These are phyloP conservation scores for Zaprionus nigranus DNA, from an alignment of 1,140 invertebrate species.

Conservation along the genomic window DNA sequence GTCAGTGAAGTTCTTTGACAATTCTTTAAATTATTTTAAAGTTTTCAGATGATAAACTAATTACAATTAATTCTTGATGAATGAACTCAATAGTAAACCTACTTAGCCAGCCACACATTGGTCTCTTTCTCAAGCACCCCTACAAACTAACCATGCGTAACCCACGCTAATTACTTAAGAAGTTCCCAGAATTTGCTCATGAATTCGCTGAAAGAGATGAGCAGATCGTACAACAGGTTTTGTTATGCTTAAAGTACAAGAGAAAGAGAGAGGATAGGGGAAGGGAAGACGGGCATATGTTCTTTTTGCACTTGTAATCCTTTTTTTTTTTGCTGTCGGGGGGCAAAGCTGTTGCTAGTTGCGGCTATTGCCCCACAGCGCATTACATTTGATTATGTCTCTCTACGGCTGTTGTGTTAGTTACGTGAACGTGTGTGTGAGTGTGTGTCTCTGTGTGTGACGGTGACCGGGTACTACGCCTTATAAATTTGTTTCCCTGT, in stretches of 20 bases:
- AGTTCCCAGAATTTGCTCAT: constrained; percentile 40
- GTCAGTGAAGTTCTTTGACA: neutral
- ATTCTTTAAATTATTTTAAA: neutral
- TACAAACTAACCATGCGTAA: neutral
- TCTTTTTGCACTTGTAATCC: constrained; percentile 51
- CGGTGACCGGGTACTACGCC: constrained; percentile 57
- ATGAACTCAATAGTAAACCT: too few relatives aligned
- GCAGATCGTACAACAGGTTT: constrained; percentile 32
- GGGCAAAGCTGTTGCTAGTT: constrained; percentile 68
- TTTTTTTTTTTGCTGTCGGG: constrained; percentile 39
- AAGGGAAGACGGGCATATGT: constrained; percentile 16
- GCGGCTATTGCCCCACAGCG: constrained; percentile 71
- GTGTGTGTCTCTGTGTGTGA: constrained; percentile 18
- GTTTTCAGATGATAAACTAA: too few relatives aligned
- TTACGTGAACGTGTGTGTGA: constrained; percentile 17
- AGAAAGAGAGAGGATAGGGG: neutral
- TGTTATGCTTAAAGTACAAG: constrained; percentile 8
- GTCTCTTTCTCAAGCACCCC: neutral
- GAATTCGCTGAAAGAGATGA: constrained; percentile 25
- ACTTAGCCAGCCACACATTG: too few relatives aligned
- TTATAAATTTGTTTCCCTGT: constrained; percentile 54
- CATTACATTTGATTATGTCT: constrained; percentile 78
- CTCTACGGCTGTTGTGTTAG: constrained; percentile 29
- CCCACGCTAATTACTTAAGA: constrained; percentile 3
- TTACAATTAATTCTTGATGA: too few relatives aligned